Evolutionary conservation across 2,888 invertebrate genomes (phyloP), one percentile per base, ranked within the genome.

Genomic region (Aelia acuminata): DNA sequence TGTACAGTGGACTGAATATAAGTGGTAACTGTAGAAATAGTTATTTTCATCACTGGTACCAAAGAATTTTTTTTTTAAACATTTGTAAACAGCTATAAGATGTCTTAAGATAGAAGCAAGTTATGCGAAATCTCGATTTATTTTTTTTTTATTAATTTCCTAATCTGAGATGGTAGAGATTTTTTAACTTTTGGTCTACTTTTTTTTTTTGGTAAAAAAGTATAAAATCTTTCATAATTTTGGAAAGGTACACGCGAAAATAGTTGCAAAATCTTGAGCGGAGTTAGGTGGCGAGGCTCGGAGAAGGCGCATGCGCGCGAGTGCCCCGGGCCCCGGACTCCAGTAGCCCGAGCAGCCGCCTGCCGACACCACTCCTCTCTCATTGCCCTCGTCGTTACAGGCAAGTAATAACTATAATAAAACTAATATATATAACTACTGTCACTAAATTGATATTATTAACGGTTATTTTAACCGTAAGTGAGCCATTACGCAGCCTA

Each of bases 341-440:
- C 80, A 80, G 80, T 80, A 80, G 80, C 80, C 80, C 80, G 39
- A 80, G 80, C 80, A 80, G 80, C 80, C 43, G 22, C 43, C 35
- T 39, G 80, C 11, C 39, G 80, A n/a, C 80, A 80, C 80, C n/a
- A 80, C 11, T 57, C 80, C 43, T 43, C 43, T 43, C 43, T 43
- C 43, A 11, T n/a, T n/a, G 3, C 43, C 4, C 3, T 39, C 80
- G 43, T 20, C 11, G 11, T 47, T 80, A 80, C 80, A 80, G 80
- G 80, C 80, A 80, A 80, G 80, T 80, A n/a, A n/a, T 47, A 7
- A 22, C 39, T 80, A 20, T 7, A 11, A 13, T 22, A n/a, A n/a
- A n/a, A n/a, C n/a, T n/a, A n/a, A n/a, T n/a, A n/a, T n/a, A n/a
- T 43, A 11, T 47, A n/a, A 13, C n/a, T 80, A 80, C 0, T 80